phyloP scores from a whole-genome alignment of 2,888 invertebrate species.

The Cataglyphis rosenhaueri region DNA sequence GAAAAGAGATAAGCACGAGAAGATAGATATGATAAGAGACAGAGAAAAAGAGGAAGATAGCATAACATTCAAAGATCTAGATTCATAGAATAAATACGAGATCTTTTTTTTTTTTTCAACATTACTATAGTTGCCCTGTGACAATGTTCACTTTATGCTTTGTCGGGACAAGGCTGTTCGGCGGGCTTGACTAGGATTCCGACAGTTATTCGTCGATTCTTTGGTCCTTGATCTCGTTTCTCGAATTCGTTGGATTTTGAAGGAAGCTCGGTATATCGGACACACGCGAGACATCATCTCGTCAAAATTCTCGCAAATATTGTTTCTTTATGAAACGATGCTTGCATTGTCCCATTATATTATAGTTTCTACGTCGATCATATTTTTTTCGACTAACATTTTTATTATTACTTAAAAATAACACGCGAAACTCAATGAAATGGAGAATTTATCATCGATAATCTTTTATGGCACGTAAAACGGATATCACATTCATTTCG shows the following conservation, averaged over 20 bases:
- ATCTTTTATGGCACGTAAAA: not conserved
- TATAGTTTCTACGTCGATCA: not conserved
- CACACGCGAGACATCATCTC: slow-evolving; percentile 35
- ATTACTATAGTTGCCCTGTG: slow-evolving; percentile 51
- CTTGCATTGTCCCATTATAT: slow-evolving; percentile 10
- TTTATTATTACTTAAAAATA: slow-evolving; percentile 14
- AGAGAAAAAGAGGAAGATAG: slow-evolving; percentile 22
- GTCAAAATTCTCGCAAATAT: slow-evolving; percentile 24
- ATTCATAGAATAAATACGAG: slow-evolving; percentile 65
- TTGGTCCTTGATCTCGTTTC: slow-evolving; percentile 70
- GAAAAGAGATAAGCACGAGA: slow-evolving; percentile 50
- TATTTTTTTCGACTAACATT: not conserved
- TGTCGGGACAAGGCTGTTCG: slow-evolving; percentile 58
- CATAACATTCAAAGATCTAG: slow-evolving; percentile 47
- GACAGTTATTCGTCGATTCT: slow-evolving; percentile 64
- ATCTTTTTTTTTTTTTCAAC: slow-evolving; percentile 50
- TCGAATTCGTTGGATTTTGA: slow-evolving; percentile 69
- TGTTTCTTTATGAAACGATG: slow-evolving; percentile 26
- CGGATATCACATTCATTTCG: not conserved
- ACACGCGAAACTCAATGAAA: not conserved
- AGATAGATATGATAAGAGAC: slow-evolving; percentile 25
- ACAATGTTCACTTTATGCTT: slow-evolving; percentile 41
- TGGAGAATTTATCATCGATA: not conserved
- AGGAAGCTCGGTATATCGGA: slow-evolving; percentile 61
- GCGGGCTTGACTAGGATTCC: slow-evolving; percentile 67